Evolutionary conservation across 2,113 vertebrate genomes (phyloP).

Genomic region (Pteropus alecto): DNA sequence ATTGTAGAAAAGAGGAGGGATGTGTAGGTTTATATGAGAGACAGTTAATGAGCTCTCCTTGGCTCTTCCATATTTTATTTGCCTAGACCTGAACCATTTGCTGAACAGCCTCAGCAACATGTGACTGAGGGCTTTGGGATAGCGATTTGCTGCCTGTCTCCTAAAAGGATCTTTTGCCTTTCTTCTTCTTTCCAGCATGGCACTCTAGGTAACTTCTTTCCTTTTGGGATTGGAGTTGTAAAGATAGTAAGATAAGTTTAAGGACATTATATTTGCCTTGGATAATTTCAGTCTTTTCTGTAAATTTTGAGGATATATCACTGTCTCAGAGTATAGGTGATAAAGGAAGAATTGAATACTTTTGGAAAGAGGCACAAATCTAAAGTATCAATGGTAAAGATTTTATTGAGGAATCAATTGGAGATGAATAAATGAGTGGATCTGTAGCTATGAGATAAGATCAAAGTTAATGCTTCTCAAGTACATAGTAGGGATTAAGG

Average conservation of each 20-base stretch:
- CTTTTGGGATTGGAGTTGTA: not conserved
- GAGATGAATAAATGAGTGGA: not conserved
- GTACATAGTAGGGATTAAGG: not conserved
- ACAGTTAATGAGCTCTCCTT: not conserved
- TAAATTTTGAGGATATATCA: not conserved
- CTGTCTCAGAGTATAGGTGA: not conserved
- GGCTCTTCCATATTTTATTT: not conserved
- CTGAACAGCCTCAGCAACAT: not conserved
- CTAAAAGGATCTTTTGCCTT: not conserved
- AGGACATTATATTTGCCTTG: not conserved
- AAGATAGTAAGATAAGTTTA: not conserved
- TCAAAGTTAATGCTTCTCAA: not conserved
- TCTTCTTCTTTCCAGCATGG: not conserved
- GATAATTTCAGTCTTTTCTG: not conserved
- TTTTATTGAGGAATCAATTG: not conserved
- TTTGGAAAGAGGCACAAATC: not conserved
- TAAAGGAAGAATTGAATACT: not conserved
- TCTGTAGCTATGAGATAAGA: not conserved
- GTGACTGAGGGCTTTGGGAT: not conserved
- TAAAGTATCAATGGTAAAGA: not conserved
- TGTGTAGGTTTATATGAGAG: not conserved
- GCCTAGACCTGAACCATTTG: not conserved
- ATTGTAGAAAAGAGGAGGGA: not conserved
- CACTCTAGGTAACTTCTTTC: not conserved
- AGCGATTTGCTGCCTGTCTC: not conserved